Conservation (phyloP, 2,888 invertebrate genomes). For the Chironomus riparius region DNA sequence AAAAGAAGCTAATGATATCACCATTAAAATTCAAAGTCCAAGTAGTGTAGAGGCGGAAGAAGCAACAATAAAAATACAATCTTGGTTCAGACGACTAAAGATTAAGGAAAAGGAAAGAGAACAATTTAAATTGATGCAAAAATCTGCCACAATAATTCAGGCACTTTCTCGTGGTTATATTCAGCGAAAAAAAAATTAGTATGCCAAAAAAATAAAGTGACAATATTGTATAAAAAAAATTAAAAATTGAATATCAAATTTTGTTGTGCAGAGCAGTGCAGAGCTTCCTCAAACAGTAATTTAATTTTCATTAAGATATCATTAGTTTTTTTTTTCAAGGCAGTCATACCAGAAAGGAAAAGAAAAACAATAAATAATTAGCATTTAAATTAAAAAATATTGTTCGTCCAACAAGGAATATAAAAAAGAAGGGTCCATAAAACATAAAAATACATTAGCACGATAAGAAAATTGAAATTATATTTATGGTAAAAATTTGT, state of each 20-base stretch:
- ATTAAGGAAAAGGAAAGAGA: not conserved
- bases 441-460: constrained; percentile 22
- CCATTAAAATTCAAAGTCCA: not conserved
- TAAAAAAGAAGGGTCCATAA: constrained; percentile 22
- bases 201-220: not conserved
- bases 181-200: not conserved
- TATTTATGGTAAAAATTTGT: too few relatives aligned
- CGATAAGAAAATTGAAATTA: constrained; percentile 25
- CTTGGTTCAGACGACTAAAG: not conserved
- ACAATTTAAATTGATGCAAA: constrained; percentile 11
- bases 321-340: constrained; percentile 3
- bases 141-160: not conserved
- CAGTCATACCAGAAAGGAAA: not conserved
- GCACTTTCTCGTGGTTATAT: not conserved
- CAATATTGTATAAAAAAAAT: not conserved
- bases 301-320: constrained; percentile 19
- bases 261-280: too few relatives aligned
- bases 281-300: not conserved
- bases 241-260: too few relatives aligned
- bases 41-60: not conserved
- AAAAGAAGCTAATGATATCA: too few relatives aligned
- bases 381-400: constrained; percentile 27
- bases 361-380: constrained; percentile 26
- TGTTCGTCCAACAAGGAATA: not conserved
- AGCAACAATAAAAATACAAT: not conserved